Conservation (phyloP, 2,113 vertebrate genomes). For the Mastomys coucha region DNA sequence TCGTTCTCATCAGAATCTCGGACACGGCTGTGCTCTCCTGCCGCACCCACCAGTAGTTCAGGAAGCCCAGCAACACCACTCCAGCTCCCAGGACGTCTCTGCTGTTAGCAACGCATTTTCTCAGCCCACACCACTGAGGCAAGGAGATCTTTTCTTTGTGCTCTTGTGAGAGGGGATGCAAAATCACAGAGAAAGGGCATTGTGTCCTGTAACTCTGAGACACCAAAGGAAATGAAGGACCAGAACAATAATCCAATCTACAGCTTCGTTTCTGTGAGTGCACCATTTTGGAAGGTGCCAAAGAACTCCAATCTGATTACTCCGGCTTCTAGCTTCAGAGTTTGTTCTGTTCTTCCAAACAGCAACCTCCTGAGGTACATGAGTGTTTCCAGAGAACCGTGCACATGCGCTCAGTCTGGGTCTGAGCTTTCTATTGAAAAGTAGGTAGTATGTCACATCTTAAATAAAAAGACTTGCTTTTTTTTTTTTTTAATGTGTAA, state of each 20-base stretch:
- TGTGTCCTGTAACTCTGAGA: background rate
- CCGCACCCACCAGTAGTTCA: background rate
- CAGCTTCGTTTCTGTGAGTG: background rate
- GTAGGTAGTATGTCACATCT: background rate
- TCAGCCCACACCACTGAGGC: background rate
- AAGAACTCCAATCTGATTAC: background rate
- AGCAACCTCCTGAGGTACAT: background rate
- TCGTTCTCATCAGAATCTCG: background rate
- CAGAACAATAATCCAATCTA: background rate
- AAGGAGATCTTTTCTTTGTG: background rate
- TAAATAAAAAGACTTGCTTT: conserved; percentile 30
- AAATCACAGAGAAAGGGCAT: background rate
- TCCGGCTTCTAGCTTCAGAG: background rate
- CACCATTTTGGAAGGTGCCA: background rate
- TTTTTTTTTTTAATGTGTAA: background rate
- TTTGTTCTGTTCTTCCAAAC: background rate
- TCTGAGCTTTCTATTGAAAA: background rate
- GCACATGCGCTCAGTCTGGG: background rate
- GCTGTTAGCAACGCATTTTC: background rate
- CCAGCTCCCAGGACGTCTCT: background rate
- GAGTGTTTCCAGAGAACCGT: background rate
- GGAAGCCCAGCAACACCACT: background rate
- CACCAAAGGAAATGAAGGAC: background rate
- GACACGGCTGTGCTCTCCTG: background rate
- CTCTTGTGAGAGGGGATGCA: background rate